Evolutionary conservation across 2,797 vertebrate species (phyloP).

Genomic region (Loriculus beryllinus): DNA sequence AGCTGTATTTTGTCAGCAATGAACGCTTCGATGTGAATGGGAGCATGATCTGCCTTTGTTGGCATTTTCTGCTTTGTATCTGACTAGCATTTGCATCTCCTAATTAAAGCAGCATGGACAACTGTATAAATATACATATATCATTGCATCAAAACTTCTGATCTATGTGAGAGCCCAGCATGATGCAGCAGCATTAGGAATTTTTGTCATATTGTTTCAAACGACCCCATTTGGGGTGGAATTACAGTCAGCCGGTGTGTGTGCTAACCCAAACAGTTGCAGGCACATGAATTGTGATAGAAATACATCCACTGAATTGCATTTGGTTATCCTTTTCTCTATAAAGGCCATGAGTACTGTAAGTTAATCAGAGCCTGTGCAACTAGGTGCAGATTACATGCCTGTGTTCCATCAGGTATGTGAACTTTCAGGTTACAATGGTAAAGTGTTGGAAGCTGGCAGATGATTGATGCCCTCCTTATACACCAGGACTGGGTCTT

Average conservation of each 20-base stretch:
- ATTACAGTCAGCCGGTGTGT: neutral
- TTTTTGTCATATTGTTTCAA: neutral
- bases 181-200: conserved; percentile 43
- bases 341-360: neutral
- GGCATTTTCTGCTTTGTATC: conserved; percentile 55
- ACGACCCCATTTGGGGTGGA: conserved; percentile 20
- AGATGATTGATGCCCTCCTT: neutral
- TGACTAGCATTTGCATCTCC: conserved; percentile 7
- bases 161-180: conserved; percentile 31
- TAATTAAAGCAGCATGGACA: conserved; percentile 17
- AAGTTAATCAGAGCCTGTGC: neutral
- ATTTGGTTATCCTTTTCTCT: neutral
- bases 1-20: neutral
- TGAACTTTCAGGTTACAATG: neutral
- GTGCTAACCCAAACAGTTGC: conserved; percentile 25
- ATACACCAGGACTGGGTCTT: neutral
- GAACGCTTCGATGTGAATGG: neutral
- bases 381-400: neutral
- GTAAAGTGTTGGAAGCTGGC: neutral
- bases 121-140: conserved; percentile 1
- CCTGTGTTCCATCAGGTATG: neutral
- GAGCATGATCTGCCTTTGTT: conserved; percentile 15
- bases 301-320: neutral
- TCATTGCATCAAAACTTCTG: neutral
- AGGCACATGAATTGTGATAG: conserved; percentile 25